Evolutionary conservation across 2,797 vertebrate species (phyloP), one percentile per base, ranked within the genome.

Genomic region (Heterohyrax brucei): DNA sequence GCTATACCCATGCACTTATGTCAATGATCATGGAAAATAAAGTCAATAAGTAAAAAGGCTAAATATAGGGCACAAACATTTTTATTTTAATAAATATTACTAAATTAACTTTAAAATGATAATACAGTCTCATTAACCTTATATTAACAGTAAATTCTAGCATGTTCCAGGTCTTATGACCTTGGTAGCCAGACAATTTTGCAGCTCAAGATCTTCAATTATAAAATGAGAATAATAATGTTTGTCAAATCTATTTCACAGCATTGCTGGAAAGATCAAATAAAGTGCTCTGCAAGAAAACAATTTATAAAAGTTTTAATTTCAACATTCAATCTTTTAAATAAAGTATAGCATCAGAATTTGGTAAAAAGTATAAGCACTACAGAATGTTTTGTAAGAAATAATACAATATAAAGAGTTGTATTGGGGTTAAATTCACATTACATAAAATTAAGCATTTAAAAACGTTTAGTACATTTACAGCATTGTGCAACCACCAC

Each of bases 71-170:
- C 5, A 44, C 33, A 83, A 82, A 68, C 6, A 81, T 59, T 39
- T 91, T 44, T 33, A 61, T 81, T 96, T 92, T 80, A 79, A 30
- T 22, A 87, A 95, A 78, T 59, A 76, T n/a, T 39, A 46, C 18
- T 33, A 89, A 95, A 61, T 62, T 61, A 9, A 10, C 53, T n/a
- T 78, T 12, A 68, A 56, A 82, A 96, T 94, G 22, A 53, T 28
- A 73, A 30, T 66, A 24, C 30, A 68, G 1, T 93, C 21, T 9
- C 70, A 79, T 30, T 76, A 73, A 85, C 56, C 39, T 22, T 85
- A 33, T 19, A n/a, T 84, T 59, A 59, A 39, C 88, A 80, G 44
- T 56, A 73, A 53, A 75, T 56, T 59, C 66, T 44, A 81, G 10
- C 26, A 30, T 22, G 9, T 13, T 77, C 87, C 44, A 89, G 48